Evolutionary conservation across 2,113 vertebrate genomes (phyloP), one percentile per base, ranked within the genome.

Genomic region (Mirounga angustirostris): DNA sequence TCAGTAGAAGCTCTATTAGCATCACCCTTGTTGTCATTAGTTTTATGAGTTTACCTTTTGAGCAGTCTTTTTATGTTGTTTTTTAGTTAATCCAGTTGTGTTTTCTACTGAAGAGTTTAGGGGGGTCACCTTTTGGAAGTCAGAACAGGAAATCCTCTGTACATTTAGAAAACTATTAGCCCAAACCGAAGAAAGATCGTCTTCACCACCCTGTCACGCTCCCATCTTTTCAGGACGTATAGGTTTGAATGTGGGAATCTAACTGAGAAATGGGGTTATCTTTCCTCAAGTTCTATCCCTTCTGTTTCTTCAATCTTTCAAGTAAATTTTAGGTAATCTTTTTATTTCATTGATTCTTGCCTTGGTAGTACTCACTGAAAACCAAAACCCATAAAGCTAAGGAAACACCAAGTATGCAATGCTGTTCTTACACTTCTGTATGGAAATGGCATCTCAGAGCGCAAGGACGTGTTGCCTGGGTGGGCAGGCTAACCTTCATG

Each of bases 341-440:
- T 65, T 92, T 73, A 43, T 43, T 83, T 95, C 65, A 79, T 96
- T 97, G 54, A 33, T 54, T 46, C 50, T 96, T 93, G 4, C 21
- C 1, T 86, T 61, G 19, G 18, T 82, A 59, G 24, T 80, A 76
- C 4, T 40, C 15, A 6, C 13, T 89, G 83, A 94, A 94, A 96
- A 96, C 43, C 3, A 92, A 96, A 85, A 81, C 7, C 28, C 12
- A 4, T 54, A 24, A 88, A 81, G 46, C 40, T 59, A 26, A 80
- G 24, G 12, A 21, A 81, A 40, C 4, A 76, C 14, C 15, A 26
- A 2, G 7, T 58, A 12, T 36, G 1, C 4, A 21, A 12, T 19
- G 65, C 19, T 86, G 14, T 59, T 71, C 22, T 79, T 69, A 12
- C 2, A 16, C 40, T 89, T 93, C 80, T 54, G 50, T 36, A 63